These are phyloP conservation scores for Echiichthys vipera DNA, from an alignment of 2,797 vertebrate genomes.

Conservation along the genomic window DNA sequence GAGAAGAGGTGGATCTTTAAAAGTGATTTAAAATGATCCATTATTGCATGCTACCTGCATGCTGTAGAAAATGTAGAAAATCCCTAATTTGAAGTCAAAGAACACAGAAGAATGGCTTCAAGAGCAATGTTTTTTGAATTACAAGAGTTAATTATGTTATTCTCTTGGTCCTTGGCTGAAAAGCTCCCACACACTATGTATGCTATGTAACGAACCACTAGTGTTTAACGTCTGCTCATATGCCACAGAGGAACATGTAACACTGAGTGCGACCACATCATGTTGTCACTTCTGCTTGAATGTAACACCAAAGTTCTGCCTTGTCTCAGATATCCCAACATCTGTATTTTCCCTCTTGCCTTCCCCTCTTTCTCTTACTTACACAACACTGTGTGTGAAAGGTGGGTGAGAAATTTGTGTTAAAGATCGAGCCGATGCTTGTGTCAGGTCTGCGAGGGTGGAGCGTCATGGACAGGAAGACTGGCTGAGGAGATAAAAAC, in stretches of 20 bases:
- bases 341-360: not conserved
- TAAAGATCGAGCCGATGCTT: not conserved
- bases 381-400: not conserved
- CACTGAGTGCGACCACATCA: not conserved
- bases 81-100: not conserved
- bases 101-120: not conserved
- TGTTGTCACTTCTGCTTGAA: not conserved
- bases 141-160: no score
- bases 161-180: not conserved
- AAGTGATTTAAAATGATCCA: no score
- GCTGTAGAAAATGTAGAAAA: not conserved
- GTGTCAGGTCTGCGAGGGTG: constrained; percentile 28
- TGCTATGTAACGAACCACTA: not conserved
- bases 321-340: not conserved
- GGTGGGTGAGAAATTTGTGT: constrained; percentile 20
- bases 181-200: not conserved
- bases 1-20: no score
- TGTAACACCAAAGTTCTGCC: not conserved
- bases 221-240: not conserved
- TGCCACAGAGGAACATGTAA: not conserved
- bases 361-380: not conserved
- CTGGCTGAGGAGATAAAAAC: constrained; percentile 62
- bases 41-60: no score
- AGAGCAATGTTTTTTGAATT: not conserved
- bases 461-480: constrained; percentile 62